Evolutionary conservation across 2,888 invertebrate species (phyloP).

Genomic region (Byasa hedistus): DNA sequence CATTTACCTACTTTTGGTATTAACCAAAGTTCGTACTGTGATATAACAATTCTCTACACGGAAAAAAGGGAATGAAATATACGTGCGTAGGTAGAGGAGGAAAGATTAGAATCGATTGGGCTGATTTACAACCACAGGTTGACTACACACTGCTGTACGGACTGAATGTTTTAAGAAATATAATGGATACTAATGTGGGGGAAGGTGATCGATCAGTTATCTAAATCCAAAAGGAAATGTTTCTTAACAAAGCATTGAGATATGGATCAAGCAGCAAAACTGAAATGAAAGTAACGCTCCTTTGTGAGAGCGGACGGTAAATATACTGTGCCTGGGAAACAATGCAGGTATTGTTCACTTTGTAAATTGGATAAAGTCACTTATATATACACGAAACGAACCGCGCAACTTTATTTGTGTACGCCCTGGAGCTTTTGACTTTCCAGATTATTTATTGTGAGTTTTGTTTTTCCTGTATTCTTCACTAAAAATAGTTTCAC

Average conservation of each 20-base stretch:
- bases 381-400: conserved; percentile 36
- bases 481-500: neutral
- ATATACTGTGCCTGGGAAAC: conserved; percentile 67
- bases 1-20: no score
- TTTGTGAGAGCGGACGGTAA: conserved; percentile 66
- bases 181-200: neutral
- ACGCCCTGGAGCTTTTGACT: conserved; percentile 31
- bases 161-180: neutral
- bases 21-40: no score
- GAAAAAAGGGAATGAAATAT: no score
- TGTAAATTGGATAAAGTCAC: conserved; percentile 66
- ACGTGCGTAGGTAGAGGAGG: no score
- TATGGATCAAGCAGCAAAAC: conserved; percentile 58
- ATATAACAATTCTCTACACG: no score
- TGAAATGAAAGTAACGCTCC: conserved; percentile 64
- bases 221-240: conserved; percentile 34
- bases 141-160: neutral
- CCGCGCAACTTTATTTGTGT: conserved; percentile 3
- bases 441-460: conserved; percentile 29
- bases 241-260: conserved; percentile 53
- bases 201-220: conserved; percentile 4
- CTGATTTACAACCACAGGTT: neutral
- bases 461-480: neutral
- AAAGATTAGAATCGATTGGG: neutral
- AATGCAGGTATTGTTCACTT: conserved; percentile 72